phyloP scores from a whole-genome alignment of 2,113 vertebrate genomes.

The Pungitius pungitius region DNA sequence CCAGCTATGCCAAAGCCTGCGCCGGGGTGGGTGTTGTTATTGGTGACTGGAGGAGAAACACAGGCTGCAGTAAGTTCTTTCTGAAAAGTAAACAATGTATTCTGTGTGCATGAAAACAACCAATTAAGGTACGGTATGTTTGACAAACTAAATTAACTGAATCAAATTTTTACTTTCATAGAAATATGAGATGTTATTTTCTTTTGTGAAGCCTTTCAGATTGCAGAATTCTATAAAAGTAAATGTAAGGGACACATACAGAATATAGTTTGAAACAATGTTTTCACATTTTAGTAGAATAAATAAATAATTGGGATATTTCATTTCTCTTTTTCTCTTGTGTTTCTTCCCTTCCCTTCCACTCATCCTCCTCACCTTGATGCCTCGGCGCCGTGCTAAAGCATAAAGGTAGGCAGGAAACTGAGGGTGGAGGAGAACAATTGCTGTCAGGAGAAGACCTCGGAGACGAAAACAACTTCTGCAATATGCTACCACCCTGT shows the following conservation, averaged over 20 bases:
- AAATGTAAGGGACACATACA: neutral
- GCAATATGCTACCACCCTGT: slow-evolving; percentile 42
- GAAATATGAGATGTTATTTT: neutral
- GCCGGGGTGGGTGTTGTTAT: slow-evolving; percentile 61
- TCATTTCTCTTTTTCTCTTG: neutral
- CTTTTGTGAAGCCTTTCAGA: neutral
- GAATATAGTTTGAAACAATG: neutral
- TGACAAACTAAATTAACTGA: too few species aligned
- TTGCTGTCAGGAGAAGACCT: slow-evolving; percentile 31
- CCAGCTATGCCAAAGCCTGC: slow-evolving; percentile 79
- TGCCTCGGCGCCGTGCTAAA: slow-evolving; percentile 7
- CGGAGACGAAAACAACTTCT: slow-evolving; percentile 10
- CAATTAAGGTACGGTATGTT: neutral
- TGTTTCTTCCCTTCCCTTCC: neutral
- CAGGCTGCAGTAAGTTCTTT: slow-evolving; percentile 75
- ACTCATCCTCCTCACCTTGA: neutral
- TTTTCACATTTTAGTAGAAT: too few species aligned
- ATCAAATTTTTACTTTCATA: neutral
- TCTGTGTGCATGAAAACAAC: neutral
- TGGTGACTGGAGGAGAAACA: slow-evolving; percentile 73
- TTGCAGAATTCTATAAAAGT: neutral
- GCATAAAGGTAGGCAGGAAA: slow-evolving; percentile 2
- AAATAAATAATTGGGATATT: neutral
- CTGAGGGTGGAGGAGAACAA: slow-evolving; percentile 36
- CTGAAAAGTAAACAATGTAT: neutral